These are phyloP conservation scores for Takifugu bimaculatus DNA, from an alignment of 2,113 vertebrate species.

Conservation along the genomic window DNA sequence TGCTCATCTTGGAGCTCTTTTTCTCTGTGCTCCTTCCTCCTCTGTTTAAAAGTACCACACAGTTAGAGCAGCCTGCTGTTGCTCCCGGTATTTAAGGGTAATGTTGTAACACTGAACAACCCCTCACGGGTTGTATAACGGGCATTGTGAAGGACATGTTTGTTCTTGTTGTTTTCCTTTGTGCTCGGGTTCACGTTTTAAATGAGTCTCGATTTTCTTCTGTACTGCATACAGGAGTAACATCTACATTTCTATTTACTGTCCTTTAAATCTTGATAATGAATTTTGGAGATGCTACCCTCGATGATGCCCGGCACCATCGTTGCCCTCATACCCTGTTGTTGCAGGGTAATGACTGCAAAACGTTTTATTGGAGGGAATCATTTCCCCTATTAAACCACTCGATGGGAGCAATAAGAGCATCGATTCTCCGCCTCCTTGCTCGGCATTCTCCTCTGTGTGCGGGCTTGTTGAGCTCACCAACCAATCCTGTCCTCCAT, in stretches of 20 bases:
- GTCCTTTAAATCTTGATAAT: not conserved
- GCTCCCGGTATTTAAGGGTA: slow-evolving; percentile 20
- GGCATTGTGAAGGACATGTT: not conserved
- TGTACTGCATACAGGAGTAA: not conserved
- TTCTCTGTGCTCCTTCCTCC: slow-evolving; percentile 1
- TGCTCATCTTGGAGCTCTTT: slow-evolving; percentile 37
- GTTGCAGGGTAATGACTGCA: slow-evolving; percentile 7
- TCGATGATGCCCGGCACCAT: not conserved
- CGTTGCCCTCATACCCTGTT: not conserved
- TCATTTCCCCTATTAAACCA: slow-evolving; percentile 10
- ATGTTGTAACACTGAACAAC: slow-evolving; percentile 6
- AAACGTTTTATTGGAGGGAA: slow-evolving; percentile 20
- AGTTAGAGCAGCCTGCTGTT: slow-evolving; percentile 22
- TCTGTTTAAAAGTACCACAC: slow-evolving; percentile 5
- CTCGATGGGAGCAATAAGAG: slow-evolving; percentile 1
- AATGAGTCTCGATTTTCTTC: not conserved
- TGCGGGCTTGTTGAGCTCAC: not conserved
- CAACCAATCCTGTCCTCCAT: slow-evolving; percentile 5
- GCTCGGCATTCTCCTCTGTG: slow-evolving; percentile 1
- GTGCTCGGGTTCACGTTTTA: not conserved
- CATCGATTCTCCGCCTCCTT: slow-evolving; percentile 1
- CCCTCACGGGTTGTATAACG: slow-evolving; percentile 21
- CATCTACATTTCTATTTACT: not conserved
- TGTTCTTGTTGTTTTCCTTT: not conserved
- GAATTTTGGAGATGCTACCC: too few species aligned